Conservation (phyloP, 2,113 vertebrate genomes). For the Varanus komodoensis region DNA sequence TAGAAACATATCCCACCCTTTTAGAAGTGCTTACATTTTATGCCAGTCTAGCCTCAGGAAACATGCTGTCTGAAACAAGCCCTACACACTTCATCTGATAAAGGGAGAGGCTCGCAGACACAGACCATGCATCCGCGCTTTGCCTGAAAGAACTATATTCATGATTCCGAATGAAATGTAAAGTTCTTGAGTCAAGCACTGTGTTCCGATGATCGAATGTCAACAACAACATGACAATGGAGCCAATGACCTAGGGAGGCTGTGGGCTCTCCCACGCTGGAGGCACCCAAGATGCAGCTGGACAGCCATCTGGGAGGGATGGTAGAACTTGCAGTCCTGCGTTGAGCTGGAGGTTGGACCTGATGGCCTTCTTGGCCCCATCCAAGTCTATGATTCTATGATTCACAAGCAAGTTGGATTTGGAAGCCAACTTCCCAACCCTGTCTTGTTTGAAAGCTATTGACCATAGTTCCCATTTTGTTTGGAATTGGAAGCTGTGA, state of each 20-base stretch:
- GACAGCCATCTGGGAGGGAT: too few relatives aligned
- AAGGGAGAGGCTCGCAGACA: not conserved
- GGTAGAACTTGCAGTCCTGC: too few relatives aligned
- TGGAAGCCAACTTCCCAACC: not conserved
- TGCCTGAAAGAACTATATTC: not conserved
- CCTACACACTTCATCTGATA: constrained; percentile 11
- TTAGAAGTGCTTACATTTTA: constrained; percentile 13
- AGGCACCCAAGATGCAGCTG: too few relatives aligned
- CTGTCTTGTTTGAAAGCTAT: not conserved
- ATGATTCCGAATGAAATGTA: not conserved
- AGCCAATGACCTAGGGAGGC: too few relatives aligned
- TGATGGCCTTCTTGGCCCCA: too few relatives aligned
- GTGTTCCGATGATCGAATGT: not conserved
- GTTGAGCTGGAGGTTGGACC: too few relatives aligned
- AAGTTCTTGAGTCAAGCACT: not conserved
- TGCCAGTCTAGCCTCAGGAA: not conserved
- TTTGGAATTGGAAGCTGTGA: not conserved
- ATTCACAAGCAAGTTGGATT: not conserved
- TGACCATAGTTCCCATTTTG: not conserved
- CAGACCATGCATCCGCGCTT: not conserved
- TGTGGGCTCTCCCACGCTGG: too few relatives aligned
- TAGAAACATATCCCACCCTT: constrained; percentile 23
- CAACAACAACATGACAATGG: too few relatives aligned
- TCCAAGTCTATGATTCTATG: too few relatives aligned
- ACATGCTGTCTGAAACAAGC: not conserved